Evolutionary conservation across 2,113 vertebrate genomes (phyloP), one percentile per base, ranked within the genome.

Genomic region (Mastomys natalensis): DNA sequence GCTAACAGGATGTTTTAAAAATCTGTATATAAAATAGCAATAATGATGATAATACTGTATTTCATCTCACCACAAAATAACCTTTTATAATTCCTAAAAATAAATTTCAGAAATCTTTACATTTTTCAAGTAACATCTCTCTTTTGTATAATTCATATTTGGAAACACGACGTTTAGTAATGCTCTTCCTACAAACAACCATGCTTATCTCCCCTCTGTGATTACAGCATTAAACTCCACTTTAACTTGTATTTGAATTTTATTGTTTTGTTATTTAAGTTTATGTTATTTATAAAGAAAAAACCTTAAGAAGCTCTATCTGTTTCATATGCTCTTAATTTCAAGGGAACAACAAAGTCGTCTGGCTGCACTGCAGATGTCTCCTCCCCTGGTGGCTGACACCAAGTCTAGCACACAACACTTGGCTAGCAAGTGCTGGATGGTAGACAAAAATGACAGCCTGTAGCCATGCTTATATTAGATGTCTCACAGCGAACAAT

Each of bases 281-380:
- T 98, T 97, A 98, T 99, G 98, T 99, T 99, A 99, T 99, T 99
- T 99, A 99, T 99, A 98, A 99, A 99, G 98, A 99, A 98, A 98
- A 19, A 95, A 98, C 86, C 98, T 97, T 98, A 98, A 98, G 98
- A 98, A 98, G 97, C 97, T 98, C 97, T 98, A 98, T 98, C 97
- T 99, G 98, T 99, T 99, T 99, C 98, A 98, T 98, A 99, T 99
- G 98, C 98, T 98, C 98, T 98, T 98, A 97, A 98, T 99, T 99
- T 98, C 98, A 98, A 98, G 98, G 98, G 98, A 99, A 98, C 98
- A 99, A 98, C 98, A 98, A 98, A 98, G 97, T 68, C 15, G 95
- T 96, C 96, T 99, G 98, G 98, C 98, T 97, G 96, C 96, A 87
- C 91, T 62, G 84, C 97, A 97, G 26, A 84, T 70, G 86, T 97